A percentile compares a stretch with the other conserved stretches of the same genome.
Conservation (phyloP, 2,113 vertebrate genomes). For the Sapayoa aenigma region DNA sequence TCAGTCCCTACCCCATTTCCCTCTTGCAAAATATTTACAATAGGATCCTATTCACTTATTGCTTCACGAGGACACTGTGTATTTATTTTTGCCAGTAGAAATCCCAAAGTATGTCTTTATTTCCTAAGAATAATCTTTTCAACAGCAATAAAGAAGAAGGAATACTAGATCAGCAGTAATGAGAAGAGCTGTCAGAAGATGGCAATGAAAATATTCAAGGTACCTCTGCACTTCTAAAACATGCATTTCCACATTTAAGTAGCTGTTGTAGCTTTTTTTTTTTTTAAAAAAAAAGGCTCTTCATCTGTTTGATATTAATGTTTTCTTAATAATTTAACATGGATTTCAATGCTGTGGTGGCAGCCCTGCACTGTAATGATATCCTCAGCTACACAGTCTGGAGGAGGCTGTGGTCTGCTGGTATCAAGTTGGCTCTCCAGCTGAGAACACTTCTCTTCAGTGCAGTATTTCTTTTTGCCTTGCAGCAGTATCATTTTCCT, state of each 20-base stretch:
- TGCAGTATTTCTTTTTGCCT: neutral
- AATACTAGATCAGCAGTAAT: neutral
- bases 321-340: neutral
- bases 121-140: constrained; percentile 3
- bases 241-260: neutral
- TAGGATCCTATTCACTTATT: constrained; percentile 12
- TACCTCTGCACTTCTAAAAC: neutral
- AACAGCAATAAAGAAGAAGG: neutral
- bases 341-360: neutral
- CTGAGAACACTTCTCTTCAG: neutral
- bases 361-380: neutral
- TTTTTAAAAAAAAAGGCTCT: neutral
- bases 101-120: constrained; percentile 11
- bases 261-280: neutral
- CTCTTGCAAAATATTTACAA: constrained; percentile 36
- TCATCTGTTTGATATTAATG: neutral
- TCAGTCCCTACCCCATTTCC: neutral
- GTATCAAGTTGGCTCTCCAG: neutral
- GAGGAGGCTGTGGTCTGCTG: neutral
- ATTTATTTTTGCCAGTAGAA: constrained; percentile 38
- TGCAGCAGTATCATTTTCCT: neutral
- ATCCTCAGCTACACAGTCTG: neutral
- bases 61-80: constrained; percentile 9
- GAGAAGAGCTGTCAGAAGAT: neutral
- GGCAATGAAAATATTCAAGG: neutral